A percentile compares a stretch with the other conserved stretches of the same genome.
phyloP scores from a whole-genome alignment of 2,888 invertebrate species.

The Drosophila koepferae region DNA sequence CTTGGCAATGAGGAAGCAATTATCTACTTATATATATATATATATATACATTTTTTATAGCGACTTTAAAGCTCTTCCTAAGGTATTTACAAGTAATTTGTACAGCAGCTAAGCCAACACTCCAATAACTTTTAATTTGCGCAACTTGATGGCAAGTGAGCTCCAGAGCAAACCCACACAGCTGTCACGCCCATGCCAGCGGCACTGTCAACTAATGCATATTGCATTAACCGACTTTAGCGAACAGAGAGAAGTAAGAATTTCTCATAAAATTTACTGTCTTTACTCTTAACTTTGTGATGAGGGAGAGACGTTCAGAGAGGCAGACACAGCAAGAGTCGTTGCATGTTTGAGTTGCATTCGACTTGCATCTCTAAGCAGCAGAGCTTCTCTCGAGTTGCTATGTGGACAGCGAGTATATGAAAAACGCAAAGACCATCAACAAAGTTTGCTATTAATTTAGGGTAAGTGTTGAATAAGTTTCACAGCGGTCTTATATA shows the following conservation, averaged over 20 bases:
- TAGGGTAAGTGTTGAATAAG: slow-evolving; percentile 70
- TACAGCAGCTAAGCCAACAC: slow-evolving; percentile 41
- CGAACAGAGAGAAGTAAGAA: slow-evolving; percentile 22
- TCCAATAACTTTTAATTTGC: slow-evolving; percentile 62
- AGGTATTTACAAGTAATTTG: slow-evolving; percentile 25
- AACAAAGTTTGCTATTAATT: slow-evolving; percentile 76
- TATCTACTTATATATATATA: neutral
- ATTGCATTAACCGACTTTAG: slow-evolving; percentile 59
- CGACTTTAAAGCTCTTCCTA: neutral
- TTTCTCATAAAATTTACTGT: slow-evolving; percentile 63
- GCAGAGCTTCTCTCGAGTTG: slow-evolving; percentile 25
- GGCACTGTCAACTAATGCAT: slow-evolving; percentile 53
- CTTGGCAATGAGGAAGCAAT: neutral
- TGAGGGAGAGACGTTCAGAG: slow-evolving; percentile 14
- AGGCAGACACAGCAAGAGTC: neutral
- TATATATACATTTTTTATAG: too few relatives aligned
- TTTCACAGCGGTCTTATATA: slow-evolving; percentile 70
- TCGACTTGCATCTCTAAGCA: slow-evolving; percentile 18
- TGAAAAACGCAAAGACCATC: slow-evolving; percentile 52
- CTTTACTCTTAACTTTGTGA: slow-evolving; percentile 66
- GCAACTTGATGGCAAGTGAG: slow-evolving; percentile 34
- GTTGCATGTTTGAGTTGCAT: slow-evolving; percentile 65
- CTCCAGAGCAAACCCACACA: slow-evolving; percentile 1
- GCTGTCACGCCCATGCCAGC: slow-evolving; percentile 15
- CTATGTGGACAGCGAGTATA: slow-evolving; percentile 43